Evolutionary conservation across 1,140 invertebrate genomes (phyloP).

Genomic region (Monomorium pharaonis): DNA sequence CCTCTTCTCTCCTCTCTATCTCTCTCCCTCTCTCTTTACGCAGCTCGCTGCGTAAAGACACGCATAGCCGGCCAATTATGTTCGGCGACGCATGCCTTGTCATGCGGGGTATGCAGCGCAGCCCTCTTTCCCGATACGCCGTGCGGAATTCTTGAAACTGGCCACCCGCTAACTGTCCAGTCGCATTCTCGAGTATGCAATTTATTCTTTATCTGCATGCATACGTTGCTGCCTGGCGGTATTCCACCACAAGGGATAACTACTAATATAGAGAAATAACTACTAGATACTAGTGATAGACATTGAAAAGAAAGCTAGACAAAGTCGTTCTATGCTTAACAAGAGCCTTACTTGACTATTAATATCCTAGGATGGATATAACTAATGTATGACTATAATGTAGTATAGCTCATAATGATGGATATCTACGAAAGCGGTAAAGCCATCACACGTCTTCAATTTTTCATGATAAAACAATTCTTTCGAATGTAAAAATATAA

Average conservation of each 20-base stretch:
- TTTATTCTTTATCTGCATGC: not conserved
- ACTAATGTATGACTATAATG: not conserved
- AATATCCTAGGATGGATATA: not conserved
- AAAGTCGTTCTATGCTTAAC: not conserved
- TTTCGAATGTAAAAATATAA: not conserved
- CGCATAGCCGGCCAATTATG: constrained; percentile 71
- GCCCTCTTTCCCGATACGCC: constrained; percentile 36
- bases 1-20: not conserved
- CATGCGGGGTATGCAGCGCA: constrained; percentile 73
- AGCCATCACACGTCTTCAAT: not conserved
- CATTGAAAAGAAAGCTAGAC: not conserved
- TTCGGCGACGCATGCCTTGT: constrained; percentile 73
- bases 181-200: constrained; percentile 18
- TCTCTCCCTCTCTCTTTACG: not conserved
- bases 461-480: not conserved
- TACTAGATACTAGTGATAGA: not conserved
- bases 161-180: not conserved
- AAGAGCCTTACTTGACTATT: not conserved
- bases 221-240: not conserved
- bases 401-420: not conserved
- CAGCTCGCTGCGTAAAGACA: constrained; percentile 71
- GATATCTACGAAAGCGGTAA: too few species aligned
- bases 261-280: not conserved
- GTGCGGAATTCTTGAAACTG: constrained; percentile 65
- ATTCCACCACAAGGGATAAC: not conserved